Evolutionary conservation across 2,888 invertebrate species (phyloP).

Genomic region (Drosophila anomelani): DNA sequence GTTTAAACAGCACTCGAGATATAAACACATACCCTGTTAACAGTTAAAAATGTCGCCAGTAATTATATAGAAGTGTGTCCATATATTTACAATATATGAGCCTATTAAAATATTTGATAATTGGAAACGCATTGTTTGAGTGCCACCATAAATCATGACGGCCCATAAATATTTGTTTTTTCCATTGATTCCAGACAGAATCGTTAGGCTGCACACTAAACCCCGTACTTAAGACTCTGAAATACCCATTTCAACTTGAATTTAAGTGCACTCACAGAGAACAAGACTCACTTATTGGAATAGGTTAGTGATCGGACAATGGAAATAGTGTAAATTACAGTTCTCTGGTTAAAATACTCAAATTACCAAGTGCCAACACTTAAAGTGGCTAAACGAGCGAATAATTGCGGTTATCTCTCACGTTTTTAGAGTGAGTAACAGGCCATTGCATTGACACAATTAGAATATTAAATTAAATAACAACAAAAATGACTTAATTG

Average conservation of each 20-base stretch:
- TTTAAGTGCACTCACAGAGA: slow-evolving; percentile 12
- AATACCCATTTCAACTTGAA: slow-evolving; percentile 8
- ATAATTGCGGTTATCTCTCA: slow-evolving; percentile 26
- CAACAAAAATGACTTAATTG: slow-evolving; percentile 9
- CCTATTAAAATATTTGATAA: slow-evolving; percentile 53
- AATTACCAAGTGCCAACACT: slow-evolving; percentile 5
- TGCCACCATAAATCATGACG: slow-evolving; percentile 47
- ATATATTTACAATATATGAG: slow-evolving; percentile 51
- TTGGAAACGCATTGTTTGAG: slow-evolving; percentile 50
- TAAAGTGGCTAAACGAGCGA: slow-evolving; percentile 18
- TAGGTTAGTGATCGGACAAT: slow-evolving; percentile 34
- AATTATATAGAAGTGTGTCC: slow-evolving; percentile 53
- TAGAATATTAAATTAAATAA: slow-evolving; percentile 5
- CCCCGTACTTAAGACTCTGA: slow-evolving; percentile 14
- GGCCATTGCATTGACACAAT: slow-evolving; percentile 11
- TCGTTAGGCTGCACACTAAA: slow-evolving; percentile 4
- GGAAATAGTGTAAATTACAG: slow-evolving; percentile 13
- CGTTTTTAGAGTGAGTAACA: slow-evolving; percentile 6
- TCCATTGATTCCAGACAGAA: slow-evolving; percentile 24
- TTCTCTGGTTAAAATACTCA: neutral
- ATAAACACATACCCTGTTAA: slow-evolving; percentile 11
- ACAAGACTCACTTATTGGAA: slow-evolving; percentile 26
- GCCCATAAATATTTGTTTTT: slow-evolving; percentile 23
- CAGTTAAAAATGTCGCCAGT: slow-evolving; percentile 27
- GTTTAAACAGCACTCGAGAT: slow-evolving; percentile 44